phyloP scores from a whole-genome alignment of 2,797 vertebrate genomes.

The Spea hammondii region DNA sequence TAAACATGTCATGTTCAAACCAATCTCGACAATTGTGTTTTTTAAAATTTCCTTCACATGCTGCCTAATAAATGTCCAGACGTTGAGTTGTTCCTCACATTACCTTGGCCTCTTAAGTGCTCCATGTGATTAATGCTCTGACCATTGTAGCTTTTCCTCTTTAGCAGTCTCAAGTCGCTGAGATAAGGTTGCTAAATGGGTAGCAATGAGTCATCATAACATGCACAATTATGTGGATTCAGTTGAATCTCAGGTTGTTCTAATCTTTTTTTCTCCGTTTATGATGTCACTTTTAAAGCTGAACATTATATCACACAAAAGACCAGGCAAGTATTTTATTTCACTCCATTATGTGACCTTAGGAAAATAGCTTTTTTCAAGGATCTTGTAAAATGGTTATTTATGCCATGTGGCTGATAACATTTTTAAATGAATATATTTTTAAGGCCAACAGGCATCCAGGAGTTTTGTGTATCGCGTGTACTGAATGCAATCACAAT shows the following conservation, averaged over 20 bases:
- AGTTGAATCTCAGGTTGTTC: slow-evolving; percentile 47
- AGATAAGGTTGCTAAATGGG: slow-evolving; percentile 52
- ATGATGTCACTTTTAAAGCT: slow-evolving; percentile 44
- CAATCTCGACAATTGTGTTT: background rate
- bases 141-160: slow-evolving; percentile 43
- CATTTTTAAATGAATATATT: background rate
- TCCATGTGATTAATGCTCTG: slow-evolving; percentile 60
- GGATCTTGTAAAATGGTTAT: slow-evolving; percentile 1
- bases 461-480: too few species aligned
- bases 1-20: background rate
- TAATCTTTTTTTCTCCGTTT: slow-evolving; percentile 51
- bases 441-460: too few species aligned
- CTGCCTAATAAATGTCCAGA: background rate
- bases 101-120: slow-evolving; percentile 63
- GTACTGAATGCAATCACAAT: too few species aligned
- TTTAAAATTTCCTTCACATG: background rate
- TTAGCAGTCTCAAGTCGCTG: slow-evolving; percentile 56
- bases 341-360: background rate
- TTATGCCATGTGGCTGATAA: background rate
- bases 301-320: slow-evolving; percentile 12
- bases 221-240: slow-evolving; percentile 53
- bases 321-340: slow-evolving; percentile 4
- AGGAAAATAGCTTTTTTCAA: slow-evolving; percentile 2
- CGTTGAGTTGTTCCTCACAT: slow-evolving; percentile 43
- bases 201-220: slow-evolving; percentile 45